Evolutionary conservation across 1,140 invertebrate species (phyloP), one percentile per base, ranked within the genome.

Genomic region (Nasonia longicornis): DNA sequence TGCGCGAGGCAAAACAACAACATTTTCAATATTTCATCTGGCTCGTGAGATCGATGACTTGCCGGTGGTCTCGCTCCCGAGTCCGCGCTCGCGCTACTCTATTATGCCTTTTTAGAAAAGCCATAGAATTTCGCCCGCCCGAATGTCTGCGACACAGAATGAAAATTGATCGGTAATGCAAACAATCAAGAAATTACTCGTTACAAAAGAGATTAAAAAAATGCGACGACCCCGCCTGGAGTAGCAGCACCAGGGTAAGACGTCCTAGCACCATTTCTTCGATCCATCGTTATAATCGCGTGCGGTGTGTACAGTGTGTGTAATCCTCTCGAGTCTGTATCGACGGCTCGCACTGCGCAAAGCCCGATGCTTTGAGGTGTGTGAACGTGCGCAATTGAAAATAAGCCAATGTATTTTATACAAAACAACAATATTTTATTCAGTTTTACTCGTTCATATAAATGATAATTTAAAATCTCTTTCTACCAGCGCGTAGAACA

Each of bases 241-340:
- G 74, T 84, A 81, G 83, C 74, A 88, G 86, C 88, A 87, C 87
- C 87, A 87, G 83, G 86, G 83, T 87, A 83, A 84, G 82, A 84
- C 84, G 79, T 86, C 86, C 86, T 89, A 89, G 88, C 89, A 89
- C 89, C 89, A 87, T 89, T 67, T 67, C 83, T 86, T 83, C 77
- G 35, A 63, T 75, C 26, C 52, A 67, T 31, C 29, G n/a, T 80
- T 66, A 35, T 35, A 75, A 45, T 67, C 38, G 29, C 48, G n/a
- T 79, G 52, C 35, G 45, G 3, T 58, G 72, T 67, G 79, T 81
- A 38, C n/a, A 71, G 35, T 71, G 38, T 76, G 66, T 66, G 12
- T 67, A 80, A 58, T 58, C 6, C 16, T 58, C 52, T 58, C 16
- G 52, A 58, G 52, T 58, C 52, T 1, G 20, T n/a, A 16, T 20